phyloP scores from a whole-genome alignment of 2,797 vertebrate genomes.

The Leptodactylus fallax region DNA sequence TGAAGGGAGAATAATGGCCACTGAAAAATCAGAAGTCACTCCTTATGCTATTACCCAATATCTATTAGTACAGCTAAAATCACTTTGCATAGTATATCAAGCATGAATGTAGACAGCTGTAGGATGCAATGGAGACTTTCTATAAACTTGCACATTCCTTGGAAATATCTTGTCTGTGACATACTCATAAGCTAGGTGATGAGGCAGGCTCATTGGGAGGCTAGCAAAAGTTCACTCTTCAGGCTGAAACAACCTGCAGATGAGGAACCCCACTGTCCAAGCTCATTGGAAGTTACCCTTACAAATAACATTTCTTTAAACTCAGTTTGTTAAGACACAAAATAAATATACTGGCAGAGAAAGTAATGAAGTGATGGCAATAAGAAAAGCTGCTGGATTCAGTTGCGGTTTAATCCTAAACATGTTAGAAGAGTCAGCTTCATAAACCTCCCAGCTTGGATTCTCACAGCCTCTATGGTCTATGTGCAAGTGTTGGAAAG shows the following conservation, averaged over 20 bases:
- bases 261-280: background rate
- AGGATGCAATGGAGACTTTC: background rate
- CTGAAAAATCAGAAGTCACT: background rate
- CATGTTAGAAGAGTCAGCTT: conserved; percentile 19
- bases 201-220: conserved; percentile 17
- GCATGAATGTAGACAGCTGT: background rate
- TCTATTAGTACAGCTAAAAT: background rate
- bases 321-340: background rate
- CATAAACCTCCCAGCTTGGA: conserved; percentile 31
- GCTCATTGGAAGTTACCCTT: background rate
- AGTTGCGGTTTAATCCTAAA: conserved; percentile 39
- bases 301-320: background rate
- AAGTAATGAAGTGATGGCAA: conserved; percentile 30
- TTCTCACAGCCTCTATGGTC: conserved; percentile 1
- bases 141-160: background rate
- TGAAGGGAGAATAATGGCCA: background rate
- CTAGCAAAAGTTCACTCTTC: conserved; percentile 24
- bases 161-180: background rate
- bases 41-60: background rate
- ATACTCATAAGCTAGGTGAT: background rate
- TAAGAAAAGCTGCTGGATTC: conserved; percentile 10
- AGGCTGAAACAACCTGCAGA: conserved; percentile 24
- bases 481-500: conserved; percentile 24
- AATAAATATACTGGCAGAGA: conserved; percentile 5
- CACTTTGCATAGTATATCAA: background rate